Conservation (phyloP, 2,888 invertebrate species). For the Conomelus anceps region DNA sequence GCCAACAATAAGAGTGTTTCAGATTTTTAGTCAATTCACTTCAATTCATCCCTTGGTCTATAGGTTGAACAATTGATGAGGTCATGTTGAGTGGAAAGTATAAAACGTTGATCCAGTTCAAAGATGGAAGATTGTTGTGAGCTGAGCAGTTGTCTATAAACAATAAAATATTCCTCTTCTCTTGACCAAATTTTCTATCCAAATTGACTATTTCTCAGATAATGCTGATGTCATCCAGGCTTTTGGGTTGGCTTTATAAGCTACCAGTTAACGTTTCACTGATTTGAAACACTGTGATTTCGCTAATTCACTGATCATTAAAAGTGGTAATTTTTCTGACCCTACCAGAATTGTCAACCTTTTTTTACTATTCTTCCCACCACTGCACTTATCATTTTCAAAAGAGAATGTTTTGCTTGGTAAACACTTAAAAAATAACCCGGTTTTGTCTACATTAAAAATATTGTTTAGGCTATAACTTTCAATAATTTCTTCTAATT, state of each 20-base stretch:
- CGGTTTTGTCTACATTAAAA: conserved; percentile 36
- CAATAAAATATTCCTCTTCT: conserved; percentile 1
- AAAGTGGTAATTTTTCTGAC: neutral
- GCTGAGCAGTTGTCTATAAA: conserved; percentile 28
- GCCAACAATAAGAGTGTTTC: no score
- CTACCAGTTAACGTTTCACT: conserved; percentile 32
- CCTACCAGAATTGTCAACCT: conserved; percentile 4
- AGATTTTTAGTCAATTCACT: no score
- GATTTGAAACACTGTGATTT: conserved; percentile 37
- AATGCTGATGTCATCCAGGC: conserved; percentile 40
- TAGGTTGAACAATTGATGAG: conserved; percentile 1
- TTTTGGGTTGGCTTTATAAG: conserved; percentile 37
- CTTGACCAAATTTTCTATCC: conserved; percentile 26
- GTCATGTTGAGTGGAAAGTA: conserved; percentile 27
- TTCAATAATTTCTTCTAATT: conserved; percentile 30
- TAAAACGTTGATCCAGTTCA: conserved; percentile 33
- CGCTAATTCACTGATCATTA: conserved; percentile 27
- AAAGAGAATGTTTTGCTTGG: conserved; percentile 35
- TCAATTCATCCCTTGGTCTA: conserved; percentile 16
- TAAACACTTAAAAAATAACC: conserved; percentile 33
- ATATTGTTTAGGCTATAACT: conserved; percentile 32
- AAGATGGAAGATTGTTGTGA: conserved; percentile 14
- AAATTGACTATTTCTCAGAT: conserved; percentile 32
- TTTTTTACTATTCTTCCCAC: conserved; percentile 39
- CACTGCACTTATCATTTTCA: conserved; percentile 36